phyloP scores from a whole-genome alignment of 2,797 vertebrate species.

The Anguilla pacifica region DNA sequence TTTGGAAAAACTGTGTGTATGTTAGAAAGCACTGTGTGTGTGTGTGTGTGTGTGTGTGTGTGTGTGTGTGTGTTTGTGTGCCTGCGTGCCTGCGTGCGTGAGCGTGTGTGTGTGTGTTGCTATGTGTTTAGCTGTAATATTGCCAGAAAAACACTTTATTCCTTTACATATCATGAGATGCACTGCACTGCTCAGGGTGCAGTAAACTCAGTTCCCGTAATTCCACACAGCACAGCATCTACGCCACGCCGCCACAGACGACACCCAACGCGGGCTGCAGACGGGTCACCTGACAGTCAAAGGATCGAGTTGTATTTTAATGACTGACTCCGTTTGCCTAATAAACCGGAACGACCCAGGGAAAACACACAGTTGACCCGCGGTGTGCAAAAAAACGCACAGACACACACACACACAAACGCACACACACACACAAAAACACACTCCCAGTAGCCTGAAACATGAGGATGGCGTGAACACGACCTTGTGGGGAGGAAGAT shows the following conservation, averaged over 20 bases:
- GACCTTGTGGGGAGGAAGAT: neutral
- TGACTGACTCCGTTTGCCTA: slow-evolving; percentile 70
- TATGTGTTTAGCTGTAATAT: neutral
- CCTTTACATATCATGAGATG: neutral
- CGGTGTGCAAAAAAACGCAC: neutral
- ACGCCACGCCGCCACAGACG: slow-evolving; percentile 32
- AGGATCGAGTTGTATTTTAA: slow-evolving; percentile 59
- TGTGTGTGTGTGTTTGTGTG: too few relatives aligned
- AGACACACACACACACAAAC: neutral
- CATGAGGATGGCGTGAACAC: neutral
- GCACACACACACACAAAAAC: too few relatives aligned
- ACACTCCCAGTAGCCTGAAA: neutral
- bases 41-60: neutral
- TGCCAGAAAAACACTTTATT: neutral
- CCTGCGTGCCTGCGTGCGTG: too few relatives aligned
- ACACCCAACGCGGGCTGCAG: slow-evolving; percentile 49
- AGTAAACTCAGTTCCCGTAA: slow-evolving; percentile 50
- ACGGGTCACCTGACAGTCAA: slow-evolving; percentile 59
- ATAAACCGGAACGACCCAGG: slow-evolving; percentile 53
- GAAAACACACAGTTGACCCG: slow-evolving; percentile 31
- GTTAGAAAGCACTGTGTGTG: neutral
- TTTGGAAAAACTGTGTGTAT: neutral
- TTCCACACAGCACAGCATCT: slow-evolving; percentile 55
- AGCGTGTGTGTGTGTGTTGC: too few relatives aligned
- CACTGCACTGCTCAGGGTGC: slow-evolving; percentile 35